Evolutionary conservation across 2,113 vertebrate species (phyloP), one percentile per base, ranked within the genome.

Genomic region (Tychaedon coryphoeus): DNA sequence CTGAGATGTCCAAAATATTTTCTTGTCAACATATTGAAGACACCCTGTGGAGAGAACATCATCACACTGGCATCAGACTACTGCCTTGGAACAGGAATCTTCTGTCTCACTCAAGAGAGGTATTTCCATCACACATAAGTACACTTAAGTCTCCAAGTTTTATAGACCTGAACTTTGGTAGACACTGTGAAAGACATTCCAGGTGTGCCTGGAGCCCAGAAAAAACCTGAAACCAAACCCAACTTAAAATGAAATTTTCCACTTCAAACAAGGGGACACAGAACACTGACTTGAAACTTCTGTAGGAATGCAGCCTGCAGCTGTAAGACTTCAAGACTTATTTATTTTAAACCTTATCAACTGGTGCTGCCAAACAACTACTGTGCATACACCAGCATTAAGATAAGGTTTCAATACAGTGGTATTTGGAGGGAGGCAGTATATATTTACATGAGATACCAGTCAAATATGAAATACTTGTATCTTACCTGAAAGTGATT

Each of bases 401-500:
- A 53, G 61, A 34, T 20, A 53, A 28, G 18, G 34, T 51, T 86
- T 71, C 48, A 67, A 26, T 16, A 45, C 4, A 23, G 40, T 14
- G 23, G 25, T 36, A 65, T 60, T 36, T 18, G 13, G 12, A 11
- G 7, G 23, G 8, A 62, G 33, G 45, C 0, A 2, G 24, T 16
- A 69, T 34, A 26, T 34, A 67, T 50, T 57, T 62, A 74, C 40
- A 26, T 8, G 11, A 61, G 34, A 61, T 57, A 60, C 28, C 31
- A 56, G 47, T 28, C n/a, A 81, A 47, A 47, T 23, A 57, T 6
- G 6, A 77, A 75, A 33, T 17, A 57, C 8, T 90, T 48, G 0
- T 2, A 45, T 38, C 70, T 90, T 94, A 96, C 86, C 82, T 94
- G 87, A 60, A 86, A 90, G 84, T 4, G 43, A 60, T 28, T 70